Percentiles rank a stretch among this genome's conserved stretches.
phyloP scores from a whole-genome alignment of 2,888 invertebrate species.

The Ormyrus rosae region DNA sequence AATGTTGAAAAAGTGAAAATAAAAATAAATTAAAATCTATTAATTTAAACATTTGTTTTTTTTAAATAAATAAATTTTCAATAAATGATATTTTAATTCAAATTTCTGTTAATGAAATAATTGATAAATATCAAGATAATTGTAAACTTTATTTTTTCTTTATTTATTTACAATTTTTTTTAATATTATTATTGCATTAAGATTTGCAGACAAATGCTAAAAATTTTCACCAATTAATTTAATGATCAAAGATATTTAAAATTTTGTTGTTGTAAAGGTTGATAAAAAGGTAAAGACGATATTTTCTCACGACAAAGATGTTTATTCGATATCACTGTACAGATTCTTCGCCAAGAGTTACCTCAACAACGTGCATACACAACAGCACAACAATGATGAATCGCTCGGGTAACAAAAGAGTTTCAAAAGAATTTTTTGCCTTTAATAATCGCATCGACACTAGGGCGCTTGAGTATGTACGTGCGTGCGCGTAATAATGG shows the following conservation, averaged over 20 bases:
- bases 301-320: conserved; percentile 72
- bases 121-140: too few species aligned
- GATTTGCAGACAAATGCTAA: too few species aligned
- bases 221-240: too few species aligned
- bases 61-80: too few species aligned
- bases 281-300: conserved; percentile 43
- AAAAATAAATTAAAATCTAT: too few species aligned
- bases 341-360: conserved; percentile 71
- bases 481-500: conserved; percentile 60
- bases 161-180: too few species aligned
- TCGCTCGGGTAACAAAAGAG: conserved; percentile 67
- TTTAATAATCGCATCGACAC: conserved; percentile 63
- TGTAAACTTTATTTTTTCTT: too few species aligned
- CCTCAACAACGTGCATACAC: conserved; percentile 72
- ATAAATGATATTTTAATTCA: too few species aligned
- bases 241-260: too few species aligned
- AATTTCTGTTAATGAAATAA: too few species aligned
- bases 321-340: conserved; percentile 75
- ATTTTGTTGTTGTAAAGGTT: conserved; percentile 30
- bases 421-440: conserved; percentile 57
- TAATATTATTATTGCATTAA: too few species aligned
- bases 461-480: conserved; percentile 61
- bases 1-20: not conserved
- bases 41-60: too few species aligned
- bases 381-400: conserved; percentile 73